Percentiles rank a stretch among this genome's conserved stretches.
Conservation (phyloP, 2,888 invertebrate genomes). For the Vandiemenella viatica region DNA sequence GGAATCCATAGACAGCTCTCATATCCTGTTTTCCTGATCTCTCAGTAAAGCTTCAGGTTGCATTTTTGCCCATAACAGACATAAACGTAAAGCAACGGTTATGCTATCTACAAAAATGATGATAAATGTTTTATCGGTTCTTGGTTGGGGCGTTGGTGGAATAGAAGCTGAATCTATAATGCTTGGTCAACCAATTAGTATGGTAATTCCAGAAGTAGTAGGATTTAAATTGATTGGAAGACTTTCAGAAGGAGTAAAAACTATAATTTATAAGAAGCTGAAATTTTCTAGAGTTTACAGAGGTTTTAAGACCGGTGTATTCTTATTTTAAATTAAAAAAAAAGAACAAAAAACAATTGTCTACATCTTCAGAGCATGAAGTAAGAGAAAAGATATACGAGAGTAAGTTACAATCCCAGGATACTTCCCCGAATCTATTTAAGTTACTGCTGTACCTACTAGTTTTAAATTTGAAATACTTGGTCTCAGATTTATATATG, state of each 20-base stretch:
- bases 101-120: slow-evolving; percentile 3
- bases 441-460: no score
- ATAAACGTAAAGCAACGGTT: neutral
- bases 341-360: no score
- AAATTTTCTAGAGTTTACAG: no score
- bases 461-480: no score
- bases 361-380: no score
- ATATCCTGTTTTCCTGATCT: slow-evolving; percentile 1
- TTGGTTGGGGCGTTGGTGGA: slow-evolving; percentile 13
- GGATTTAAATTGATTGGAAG: slow-evolving; percentile 11
- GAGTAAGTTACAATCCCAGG: no score
- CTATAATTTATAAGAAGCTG: no score
- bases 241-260: neutral
- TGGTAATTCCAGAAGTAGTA: slow-evolving; percentile 12
- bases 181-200: slow-evolving; percentile 11
- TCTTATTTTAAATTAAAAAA: no score
- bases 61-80: slow-evolving; percentile 1
- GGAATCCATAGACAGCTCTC: neutral
- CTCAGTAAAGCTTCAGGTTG: slow-evolving; percentile 1
- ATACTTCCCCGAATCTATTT: no score
- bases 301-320: no score
- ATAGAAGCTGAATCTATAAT: slow-evolving; percentile 12
- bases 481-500: no score
- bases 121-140: slow-evolving; percentile 9
- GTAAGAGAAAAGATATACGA: no score